These are phyloP conservation scores for Sebastes oblongus DNA, from an alignment of 2,797 vertebrate genomes.

Conservation along the genomic window DNA sequence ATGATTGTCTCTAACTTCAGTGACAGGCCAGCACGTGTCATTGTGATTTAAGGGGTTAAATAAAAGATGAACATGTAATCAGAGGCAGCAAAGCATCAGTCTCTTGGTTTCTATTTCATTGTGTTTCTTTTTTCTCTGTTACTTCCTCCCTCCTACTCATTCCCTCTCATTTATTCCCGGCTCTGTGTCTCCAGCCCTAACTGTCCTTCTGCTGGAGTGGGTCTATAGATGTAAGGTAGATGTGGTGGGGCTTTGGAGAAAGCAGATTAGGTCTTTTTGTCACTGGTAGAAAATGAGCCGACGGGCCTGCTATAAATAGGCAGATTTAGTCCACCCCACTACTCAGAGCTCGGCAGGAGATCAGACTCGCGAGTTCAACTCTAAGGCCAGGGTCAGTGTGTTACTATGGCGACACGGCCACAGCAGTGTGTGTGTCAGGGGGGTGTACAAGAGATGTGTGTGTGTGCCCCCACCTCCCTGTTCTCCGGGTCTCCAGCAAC, in stretches of 20 bases:
- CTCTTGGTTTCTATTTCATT: conserved; percentile 17
- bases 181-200: not conserved
- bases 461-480: not conserved
- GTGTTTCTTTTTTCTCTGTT: not conserved
- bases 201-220: not conserved
- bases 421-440: conserved; percentile 19
- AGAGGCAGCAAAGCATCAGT: not conserved
- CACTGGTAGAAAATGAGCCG: conserved; percentile 70
- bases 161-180: conserved; percentile 27
- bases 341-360: conserved; percentile 62
- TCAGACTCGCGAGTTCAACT: conserved; percentile 61
- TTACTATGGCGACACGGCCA: conserved; percentile 78
- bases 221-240: conserved; percentile 48
- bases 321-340: conserved; percentile 70
- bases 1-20: not conserved
- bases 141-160: conserved; percentile 36
- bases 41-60: conserved; percentile 2
- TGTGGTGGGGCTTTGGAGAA: conserved; percentile 56
- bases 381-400: conserved; percentile 76
- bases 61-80: conserved; percentile 15
- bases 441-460: conserved; percentile 10
- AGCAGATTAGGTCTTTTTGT: conserved; percentile 76
- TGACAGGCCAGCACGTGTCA: not conserved
- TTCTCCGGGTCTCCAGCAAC: conserved; percentile 9
- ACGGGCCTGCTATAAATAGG: conserved; percentile 78